A percentile compares a stretch with the other conserved stretches of the same genome.
phyloP scores from a whole-genome alignment of 2,888 invertebrate genomes.

The Eupithecia pulchellata region DNA sequence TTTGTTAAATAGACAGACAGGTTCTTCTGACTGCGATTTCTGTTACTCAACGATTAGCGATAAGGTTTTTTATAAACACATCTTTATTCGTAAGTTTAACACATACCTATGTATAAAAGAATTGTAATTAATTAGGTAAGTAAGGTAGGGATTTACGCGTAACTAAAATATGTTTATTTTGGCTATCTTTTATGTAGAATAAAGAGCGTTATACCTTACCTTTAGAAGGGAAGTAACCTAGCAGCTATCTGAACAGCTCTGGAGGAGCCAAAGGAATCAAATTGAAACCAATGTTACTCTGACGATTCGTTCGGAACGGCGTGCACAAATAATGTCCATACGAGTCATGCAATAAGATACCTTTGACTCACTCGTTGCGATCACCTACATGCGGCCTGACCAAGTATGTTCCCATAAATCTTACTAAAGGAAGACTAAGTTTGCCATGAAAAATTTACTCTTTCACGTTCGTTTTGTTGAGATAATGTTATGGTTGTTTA shows the following conservation, averaged over 20 bases:
- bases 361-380: background rate
- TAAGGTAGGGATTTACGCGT: background rate
- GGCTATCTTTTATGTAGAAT: background rate
- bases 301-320: background rate
- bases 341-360: background rate
- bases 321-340: background rate
- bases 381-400: background rate
- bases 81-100: background rate
- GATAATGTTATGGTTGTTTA: background rate
- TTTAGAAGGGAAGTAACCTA: background rate
- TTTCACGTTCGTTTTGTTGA: background rate
- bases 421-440: background rate
- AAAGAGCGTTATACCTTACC: background rate
- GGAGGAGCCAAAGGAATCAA: background rate
- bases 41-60: background rate
- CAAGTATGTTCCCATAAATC: background rate
- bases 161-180: no score
- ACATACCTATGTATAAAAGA: background rate
- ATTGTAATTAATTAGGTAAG: background rate
- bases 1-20: background rate
- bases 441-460: background rate
- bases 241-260: background rate
- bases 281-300: background rate
- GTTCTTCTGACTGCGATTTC: background rate
- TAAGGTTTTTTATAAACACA: background rate